A percentile compares a stretch with the other conserved stretches of the same genome.
phyloP scores from a whole-genome alignment of 2,113 vertebrate genomes.

The Illadopsis cleaveri region DNA sequence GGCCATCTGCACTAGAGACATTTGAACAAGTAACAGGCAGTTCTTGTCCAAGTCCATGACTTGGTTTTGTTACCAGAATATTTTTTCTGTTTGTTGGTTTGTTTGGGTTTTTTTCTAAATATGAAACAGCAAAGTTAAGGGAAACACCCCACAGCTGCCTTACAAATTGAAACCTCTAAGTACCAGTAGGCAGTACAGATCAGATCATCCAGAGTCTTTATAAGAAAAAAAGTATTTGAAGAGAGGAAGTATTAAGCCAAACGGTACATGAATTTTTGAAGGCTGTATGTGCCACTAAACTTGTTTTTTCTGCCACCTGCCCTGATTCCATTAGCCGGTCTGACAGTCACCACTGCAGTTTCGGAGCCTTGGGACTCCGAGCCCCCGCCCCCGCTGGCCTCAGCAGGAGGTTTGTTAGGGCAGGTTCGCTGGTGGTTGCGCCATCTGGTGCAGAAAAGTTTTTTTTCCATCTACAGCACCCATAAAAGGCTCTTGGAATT shows the following conservation, averaged over 20 bases:
- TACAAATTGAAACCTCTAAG: not conserved
- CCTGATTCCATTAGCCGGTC: not conserved
- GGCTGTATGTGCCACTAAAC: not conserved
- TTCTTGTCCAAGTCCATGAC: not conserved
- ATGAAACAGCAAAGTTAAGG: not conserved
- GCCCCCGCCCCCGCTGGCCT: not conserved
- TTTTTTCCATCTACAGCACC: not conserved
- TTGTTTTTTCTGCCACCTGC: not conserved
- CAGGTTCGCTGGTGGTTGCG: not conserved
- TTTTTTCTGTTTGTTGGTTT: not conserved
- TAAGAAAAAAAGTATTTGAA: not conserved
- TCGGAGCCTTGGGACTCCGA: not conserved
- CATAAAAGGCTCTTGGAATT: not conserved
- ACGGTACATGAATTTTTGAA: not conserved
- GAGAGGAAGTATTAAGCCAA: not conserved
- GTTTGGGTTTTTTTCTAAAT: not conserved
- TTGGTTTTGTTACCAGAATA: not conserved
- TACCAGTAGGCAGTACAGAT: not conserved
- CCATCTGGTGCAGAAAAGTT: not conserved
- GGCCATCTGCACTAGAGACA: not conserved
- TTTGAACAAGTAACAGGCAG: not conserved
- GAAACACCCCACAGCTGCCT: not conserved
- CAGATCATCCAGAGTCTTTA: not conserved
- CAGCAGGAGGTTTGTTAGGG: not conserved
- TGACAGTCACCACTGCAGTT: not conserved